Conservation (phyloP, 1,140 invertebrate genomes). For the Pseudomyrmex concolor region DNA sequence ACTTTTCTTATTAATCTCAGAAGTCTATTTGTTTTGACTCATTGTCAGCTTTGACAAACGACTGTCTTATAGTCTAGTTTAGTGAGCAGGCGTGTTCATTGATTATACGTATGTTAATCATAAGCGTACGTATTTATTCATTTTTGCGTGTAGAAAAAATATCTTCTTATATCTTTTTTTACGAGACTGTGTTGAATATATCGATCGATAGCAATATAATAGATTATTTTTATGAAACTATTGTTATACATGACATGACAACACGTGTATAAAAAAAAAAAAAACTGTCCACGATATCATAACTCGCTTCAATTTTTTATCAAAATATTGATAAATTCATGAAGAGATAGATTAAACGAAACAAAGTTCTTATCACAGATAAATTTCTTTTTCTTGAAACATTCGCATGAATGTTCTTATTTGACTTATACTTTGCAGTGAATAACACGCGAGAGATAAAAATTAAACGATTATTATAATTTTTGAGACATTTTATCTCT, state of each 20-base stretch:
- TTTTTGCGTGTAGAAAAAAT: constrained; percentile 3
- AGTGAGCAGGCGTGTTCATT: constrained; percentile 8
- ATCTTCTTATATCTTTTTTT: background rate
- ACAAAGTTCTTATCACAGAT: constrained; percentile 1
- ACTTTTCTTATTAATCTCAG: constrained; percentile 14
- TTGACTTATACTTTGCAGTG: background rate
- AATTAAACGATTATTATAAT: background rate
- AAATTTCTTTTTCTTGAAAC: background rate
- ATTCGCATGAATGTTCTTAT: background rate
- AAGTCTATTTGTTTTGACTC: constrained; percentile 17
- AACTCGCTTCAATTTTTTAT: background rate
- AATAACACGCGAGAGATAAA: background rate
- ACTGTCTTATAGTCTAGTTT: constrained; percentile 8
- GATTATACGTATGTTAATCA: background rate
- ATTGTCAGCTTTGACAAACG: background rate
- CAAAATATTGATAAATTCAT: background rate
- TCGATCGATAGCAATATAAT: constrained; percentile 12
- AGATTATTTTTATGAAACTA: background rate
- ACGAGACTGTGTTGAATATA: background rate
- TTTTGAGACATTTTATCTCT: too few species aligned
- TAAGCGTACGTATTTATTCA: background rate
- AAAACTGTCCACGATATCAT: background rate
- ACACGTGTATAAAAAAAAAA: background rate
- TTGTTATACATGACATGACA: background rate
- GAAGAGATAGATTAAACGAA: background rate